Evolutionary conservation across 2,113 vertebrate genomes (phyloP).

Genomic region (Sander lucioperca): DNA sequence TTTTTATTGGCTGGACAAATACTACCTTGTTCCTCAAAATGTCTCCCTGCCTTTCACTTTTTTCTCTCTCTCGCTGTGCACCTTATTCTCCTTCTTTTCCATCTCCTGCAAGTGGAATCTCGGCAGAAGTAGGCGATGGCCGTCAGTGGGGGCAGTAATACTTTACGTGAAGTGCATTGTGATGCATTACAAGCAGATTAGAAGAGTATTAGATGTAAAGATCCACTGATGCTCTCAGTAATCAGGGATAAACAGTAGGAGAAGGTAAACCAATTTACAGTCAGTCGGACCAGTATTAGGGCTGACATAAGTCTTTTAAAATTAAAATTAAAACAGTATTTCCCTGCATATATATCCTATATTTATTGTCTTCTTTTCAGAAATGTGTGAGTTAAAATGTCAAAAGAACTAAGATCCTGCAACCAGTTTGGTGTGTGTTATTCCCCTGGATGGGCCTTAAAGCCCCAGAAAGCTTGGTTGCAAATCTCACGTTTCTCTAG

Average conservation of each 20-base stretch:
- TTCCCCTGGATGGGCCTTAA: neutral
- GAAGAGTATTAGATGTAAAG: constrained; percentile 33
- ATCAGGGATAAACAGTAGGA: constrained; percentile 1
- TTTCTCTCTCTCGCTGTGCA: constrained; percentile 4
- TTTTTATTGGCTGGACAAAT: constrained; percentile 71
- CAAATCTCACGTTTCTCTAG: neutral
- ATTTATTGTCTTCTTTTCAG: neutral
- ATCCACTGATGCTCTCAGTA: constrained; percentile 29
- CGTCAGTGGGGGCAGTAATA: constrained; percentile 39
- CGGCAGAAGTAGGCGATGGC: constrained; percentile 39
- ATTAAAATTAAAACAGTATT: neutral
- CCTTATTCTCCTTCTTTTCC: constrained; percentile 25
- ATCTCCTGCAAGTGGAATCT: constrained; percentile 43
- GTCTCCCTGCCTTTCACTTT: constrained; percentile 45
- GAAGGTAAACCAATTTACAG: neutral
- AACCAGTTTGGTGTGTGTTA: neutral
- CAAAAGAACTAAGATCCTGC: neutral
- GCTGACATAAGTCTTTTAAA: neutral
- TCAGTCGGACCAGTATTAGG: neutral
- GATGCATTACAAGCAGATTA: constrained; percentile 50
- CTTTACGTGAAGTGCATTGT: constrained; percentile 43
- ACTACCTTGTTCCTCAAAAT: constrained; percentile 66
- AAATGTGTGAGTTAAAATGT: neutral
- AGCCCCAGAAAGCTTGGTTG: neutral
- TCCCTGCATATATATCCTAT: neutral